Evolutionary conservation across 2,888 invertebrate genomes (phyloP), one percentile per base, ranked within the genome.

Genomic region (Acanthosepion lycidas): DNA sequence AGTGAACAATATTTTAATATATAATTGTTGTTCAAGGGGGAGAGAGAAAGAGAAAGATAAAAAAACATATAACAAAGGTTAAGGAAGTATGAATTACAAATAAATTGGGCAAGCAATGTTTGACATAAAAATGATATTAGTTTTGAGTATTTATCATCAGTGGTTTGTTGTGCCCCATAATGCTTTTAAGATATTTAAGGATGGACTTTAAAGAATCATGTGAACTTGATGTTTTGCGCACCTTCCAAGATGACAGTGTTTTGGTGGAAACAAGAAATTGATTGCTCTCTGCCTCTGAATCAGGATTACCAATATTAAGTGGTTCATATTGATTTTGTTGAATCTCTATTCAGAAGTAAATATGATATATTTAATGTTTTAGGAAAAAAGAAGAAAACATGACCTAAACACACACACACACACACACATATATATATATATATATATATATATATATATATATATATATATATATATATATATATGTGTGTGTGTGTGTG

Each of bases 331-430:
- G 78, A 78, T 78, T 78, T 64, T 78, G 3, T 9, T 28, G 78
- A 78, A 78, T n/a, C 78, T 28, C n/a, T 28, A 78, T n/a, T 78
- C 9, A n/a, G 78, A 8, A 78, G n/a, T n/a, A n/a, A 78, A 78
- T 78, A n/a, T 59, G 59, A 59, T 59, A 78, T 78, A 78, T 78
- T 78, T 78, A 78, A 78, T 78, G 78, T 78, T 78, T 78, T 78
- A 3, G 8, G 12, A 78, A 78, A 78, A 78, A 78, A 64, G 12
- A 64, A 64, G 28, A 78, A n/a, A 78, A n/a, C 28, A 64, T 20
- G 8, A 20, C 26, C 18, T 9, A 78, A 6, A 23, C 23, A 59
- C 59, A 59, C 59, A 59, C 23, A 6, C 23, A 23, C 23, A 6
- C 59, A 59, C 6, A 23, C 23, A 59, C 23, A 59, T 59, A 59